Conservation (phyloP, 2,888 invertebrate genomes). For the Orthonychiurus folsomi region DNA sequence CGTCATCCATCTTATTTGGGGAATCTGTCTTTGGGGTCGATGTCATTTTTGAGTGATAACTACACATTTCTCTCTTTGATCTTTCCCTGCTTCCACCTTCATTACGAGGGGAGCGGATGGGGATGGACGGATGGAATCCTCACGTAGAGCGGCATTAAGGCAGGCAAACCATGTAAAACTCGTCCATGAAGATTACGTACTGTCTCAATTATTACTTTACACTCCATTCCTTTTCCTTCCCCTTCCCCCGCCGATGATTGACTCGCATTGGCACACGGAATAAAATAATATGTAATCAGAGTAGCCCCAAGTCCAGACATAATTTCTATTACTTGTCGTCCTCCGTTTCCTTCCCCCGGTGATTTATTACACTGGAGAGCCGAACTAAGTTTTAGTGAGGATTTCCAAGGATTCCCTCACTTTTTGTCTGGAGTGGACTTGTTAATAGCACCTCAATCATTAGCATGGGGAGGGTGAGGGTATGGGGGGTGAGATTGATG, state of each 20-base stretch:
- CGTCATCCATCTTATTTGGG: conserved; percentile 40
- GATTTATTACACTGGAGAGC: background rate
- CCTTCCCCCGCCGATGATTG: too few species aligned
- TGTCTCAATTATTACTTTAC: too few species aligned
- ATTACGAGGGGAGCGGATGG: too few species aligned
- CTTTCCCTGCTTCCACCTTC: conserved; percentile 17
- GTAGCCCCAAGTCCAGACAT: background rate
- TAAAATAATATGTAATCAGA: conserved; percentile 1
- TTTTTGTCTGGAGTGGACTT: background rate
- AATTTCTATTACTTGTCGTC: background rate
- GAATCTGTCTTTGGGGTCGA: conserved; percentile 28
- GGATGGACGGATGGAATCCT: too few species aligned
- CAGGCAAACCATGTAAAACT: too few species aligned
- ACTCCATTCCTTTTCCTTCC: too few species aligned
- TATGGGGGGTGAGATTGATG: background rate
- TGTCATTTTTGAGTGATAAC: conserved; percentile 36
- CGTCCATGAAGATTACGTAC: too few species aligned
- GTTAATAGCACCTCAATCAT: conserved; percentile 9
- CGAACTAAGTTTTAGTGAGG: background rate
- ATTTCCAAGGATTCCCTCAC: too few species aligned
- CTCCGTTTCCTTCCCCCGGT: background rate
- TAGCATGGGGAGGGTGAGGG: background rate
- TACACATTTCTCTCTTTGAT: conserved; percentile 29
- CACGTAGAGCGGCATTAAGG: too few species aligned
- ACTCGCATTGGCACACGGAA: too few species aligned